These are phyloP conservation scores for Cremastinae sp. DNA, from an alignment of 2,888 invertebrate species.

Conservation along the genomic window DNA sequence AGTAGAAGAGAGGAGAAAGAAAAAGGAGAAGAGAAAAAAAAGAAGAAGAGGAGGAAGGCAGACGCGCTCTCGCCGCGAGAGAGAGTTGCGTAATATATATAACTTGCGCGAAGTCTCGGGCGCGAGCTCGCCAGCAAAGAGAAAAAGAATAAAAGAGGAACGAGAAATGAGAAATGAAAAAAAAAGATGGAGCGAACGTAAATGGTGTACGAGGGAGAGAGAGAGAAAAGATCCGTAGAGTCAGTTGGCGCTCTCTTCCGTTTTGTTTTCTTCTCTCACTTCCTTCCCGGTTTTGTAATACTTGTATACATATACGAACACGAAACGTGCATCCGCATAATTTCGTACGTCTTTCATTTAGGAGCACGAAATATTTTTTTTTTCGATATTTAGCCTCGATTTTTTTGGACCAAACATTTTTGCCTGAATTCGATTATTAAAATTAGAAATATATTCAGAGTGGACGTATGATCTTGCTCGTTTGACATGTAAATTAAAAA, in stretches of 20 bases:
- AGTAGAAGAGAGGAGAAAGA: slow-evolving; percentile 12
- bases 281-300: slow-evolving; percentile 54
- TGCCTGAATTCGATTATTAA: too few relatives aligned
- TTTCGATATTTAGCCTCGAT: too few relatives aligned
- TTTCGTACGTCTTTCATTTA: too few relatives aligned
- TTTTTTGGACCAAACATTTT: too few relatives aligned
- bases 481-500: too few relatives aligned
- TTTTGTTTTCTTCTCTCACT: slow-evolving; percentile 58
- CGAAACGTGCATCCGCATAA: neutral
- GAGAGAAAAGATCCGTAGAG: slow-evolving; percentile 8
- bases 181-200: slow-evolving; percentile 22
- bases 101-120: slow-evolving; percentile 46
- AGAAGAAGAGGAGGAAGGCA: slow-evolving; percentile 17
- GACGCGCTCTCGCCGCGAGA: slow-evolving; percentile 7
- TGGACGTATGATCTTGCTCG: too few relatives aligned
- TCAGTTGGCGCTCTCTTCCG: slow-evolving; percentile 55
- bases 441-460: too few relatives aligned
- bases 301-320: slow-evolving; percentile 6
- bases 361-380: too few relatives aligned
- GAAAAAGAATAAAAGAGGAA: neutral
- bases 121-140: slow-evolving; percentile 27
- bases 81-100: slow-evolving; percentile 57
- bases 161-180: slow-evolving; percentile 11
- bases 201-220: slow-evolving; percentile 1
- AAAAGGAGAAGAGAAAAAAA: neutral